A percentile compares a stretch with the other conserved stretches of the same genome.
phyloP scores from a whole-genome alignment of 92 coral and sea anemone species.

The Porites divaricata region DNA sequence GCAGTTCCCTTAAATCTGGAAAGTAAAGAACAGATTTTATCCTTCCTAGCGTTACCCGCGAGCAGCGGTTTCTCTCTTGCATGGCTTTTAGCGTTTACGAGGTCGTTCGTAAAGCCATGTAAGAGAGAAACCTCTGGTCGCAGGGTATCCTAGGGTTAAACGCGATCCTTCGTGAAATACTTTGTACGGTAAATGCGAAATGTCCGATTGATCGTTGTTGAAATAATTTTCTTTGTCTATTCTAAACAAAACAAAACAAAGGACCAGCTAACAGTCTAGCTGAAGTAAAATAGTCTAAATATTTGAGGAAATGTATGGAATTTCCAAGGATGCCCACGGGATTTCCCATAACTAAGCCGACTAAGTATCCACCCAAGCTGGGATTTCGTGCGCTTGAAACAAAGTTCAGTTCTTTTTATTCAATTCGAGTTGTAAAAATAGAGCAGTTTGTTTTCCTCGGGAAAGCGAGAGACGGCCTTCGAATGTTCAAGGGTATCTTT shows the following conservation, averaged over 20 bases:
- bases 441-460: too few species aligned
- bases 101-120: too few species aligned
- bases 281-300: neutral
- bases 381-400: neutral
- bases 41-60: too few species aligned
- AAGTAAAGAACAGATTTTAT: neutral
- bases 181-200: too few species aligned
- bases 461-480: neutral
- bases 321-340: neutral
- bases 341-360: too few species aligned
- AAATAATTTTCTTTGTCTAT: conserved; percentile 3
- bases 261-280: neutral
- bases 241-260: conserved; percentile 6
- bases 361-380: neutral
- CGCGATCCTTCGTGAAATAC: too few species aligned
- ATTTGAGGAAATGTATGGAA: neutral
- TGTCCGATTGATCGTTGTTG: neutral
- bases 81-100: too few species aligned
- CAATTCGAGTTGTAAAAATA: neutral
- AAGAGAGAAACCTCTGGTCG: too few species aligned
- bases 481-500: conserved; percentile 10
- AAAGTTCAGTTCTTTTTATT: neutral
- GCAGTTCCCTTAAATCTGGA: neutral
- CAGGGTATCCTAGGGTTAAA: too few species aligned
- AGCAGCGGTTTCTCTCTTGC: too few species aligned